A percentile compares a stretch with the other conserved stretches of the same genome.
These are phyloP conservation scores for Zootermopsis nevadensis DNA, from an alignment of 2,888 invertebrate species.

Conservation along the genomic window DNA sequence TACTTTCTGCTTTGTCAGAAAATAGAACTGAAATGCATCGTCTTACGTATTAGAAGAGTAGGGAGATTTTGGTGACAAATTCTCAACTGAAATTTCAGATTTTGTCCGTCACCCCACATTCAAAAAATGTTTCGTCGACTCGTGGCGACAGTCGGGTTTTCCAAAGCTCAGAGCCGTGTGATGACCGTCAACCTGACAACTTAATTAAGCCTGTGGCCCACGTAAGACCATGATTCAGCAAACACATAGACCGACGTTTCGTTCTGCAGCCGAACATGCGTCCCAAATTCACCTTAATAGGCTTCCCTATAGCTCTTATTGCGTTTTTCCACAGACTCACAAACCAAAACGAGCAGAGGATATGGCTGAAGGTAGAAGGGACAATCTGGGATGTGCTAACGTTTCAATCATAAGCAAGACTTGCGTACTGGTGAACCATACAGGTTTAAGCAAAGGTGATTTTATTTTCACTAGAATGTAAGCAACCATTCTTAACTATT, in stretches of 20 bases:
- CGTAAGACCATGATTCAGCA: slow-evolving; percentile 39
- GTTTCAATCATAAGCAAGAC: too few species aligned
- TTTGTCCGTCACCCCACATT: too few species aligned
- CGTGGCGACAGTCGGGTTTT: neutral
- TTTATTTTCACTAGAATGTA: too few species aligned
- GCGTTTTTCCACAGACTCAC: neutral
- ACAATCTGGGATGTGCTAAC: too few species aligned
- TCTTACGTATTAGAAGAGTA: too few species aligned
- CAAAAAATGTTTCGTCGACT: neutral
- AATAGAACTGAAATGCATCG: too few species aligned
- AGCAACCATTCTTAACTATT: too few species aligned
- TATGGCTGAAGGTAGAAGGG: neutral
- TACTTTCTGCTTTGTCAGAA: too few species aligned
- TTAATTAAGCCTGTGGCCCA: slow-evolving; percentile 40
- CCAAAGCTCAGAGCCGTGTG: neutral
- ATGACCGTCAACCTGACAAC: slow-evolving; percentile 41
- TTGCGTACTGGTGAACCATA: too few species aligned
- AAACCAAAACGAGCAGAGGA: neutral
- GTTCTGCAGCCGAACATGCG: slow-evolving; percentile 24
- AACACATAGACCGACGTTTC: neutral
- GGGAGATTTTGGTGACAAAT: too few species aligned
- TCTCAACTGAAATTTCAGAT: too few species aligned
- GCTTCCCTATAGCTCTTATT: neutral
- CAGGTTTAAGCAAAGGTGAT: too few species aligned
- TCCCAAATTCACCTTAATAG: slow-evolving; percentile 30